A percentile compares a stretch with the other conserved stretches of the same genome.
These are phyloP conservation scores for Brachirus orientalis DNA, from an alignment of 2,113 vertebrate species.

Conservation along the genomic window DNA sequence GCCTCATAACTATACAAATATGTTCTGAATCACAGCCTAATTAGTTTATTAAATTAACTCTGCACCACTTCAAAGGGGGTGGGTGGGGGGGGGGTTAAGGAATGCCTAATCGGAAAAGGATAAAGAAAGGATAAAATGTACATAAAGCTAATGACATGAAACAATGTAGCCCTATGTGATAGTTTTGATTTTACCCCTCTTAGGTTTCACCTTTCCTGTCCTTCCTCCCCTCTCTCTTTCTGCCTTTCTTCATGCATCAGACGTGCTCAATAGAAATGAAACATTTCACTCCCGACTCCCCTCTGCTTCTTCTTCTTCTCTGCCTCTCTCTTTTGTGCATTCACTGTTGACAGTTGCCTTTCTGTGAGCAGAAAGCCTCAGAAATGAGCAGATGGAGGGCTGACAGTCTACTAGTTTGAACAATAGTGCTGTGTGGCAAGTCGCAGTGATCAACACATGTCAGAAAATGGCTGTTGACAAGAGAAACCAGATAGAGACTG, in stretches of 20 bases:
- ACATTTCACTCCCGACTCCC: constrained; percentile 38
- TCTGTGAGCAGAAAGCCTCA: constrained; percentile 50
- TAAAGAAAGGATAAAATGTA: no score
- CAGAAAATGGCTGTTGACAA: constrained; percentile 51
- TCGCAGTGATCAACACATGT: constrained; percentile 50
- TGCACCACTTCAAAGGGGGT: constrained; percentile 34
- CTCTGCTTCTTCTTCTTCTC: constrained; percentile 6
- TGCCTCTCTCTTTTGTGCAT: constrained; percentile 30
- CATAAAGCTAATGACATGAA: constrained; percentile 4
- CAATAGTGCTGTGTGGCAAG: constrained; percentile 42
- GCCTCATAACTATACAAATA: constrained; percentile 52
- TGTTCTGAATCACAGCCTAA: constrained; percentile 64
- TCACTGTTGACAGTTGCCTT: constrained; percentile 55
- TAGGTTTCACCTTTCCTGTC: neutral
- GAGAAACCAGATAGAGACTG: constrained; percentile 30
- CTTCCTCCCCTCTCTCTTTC: neutral
- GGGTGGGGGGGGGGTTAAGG: no score
- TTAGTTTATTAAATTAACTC: constrained; percentile 60
- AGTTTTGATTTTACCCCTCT: neutral
- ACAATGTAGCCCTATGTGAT: neutral
- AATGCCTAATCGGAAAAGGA: neutral
- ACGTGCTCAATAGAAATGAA: constrained; percentile 46
- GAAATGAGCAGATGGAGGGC: constrained; percentile 66
- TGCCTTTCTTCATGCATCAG: constrained; percentile 46
- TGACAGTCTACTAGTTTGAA: constrained; percentile 60